Percentiles rank a stretch among this genome's conserved stretches.
Evolutionary conservation across 2,113 vertebrate species (phyloP).

Genomic region (Zapus hudsonius): DNA sequence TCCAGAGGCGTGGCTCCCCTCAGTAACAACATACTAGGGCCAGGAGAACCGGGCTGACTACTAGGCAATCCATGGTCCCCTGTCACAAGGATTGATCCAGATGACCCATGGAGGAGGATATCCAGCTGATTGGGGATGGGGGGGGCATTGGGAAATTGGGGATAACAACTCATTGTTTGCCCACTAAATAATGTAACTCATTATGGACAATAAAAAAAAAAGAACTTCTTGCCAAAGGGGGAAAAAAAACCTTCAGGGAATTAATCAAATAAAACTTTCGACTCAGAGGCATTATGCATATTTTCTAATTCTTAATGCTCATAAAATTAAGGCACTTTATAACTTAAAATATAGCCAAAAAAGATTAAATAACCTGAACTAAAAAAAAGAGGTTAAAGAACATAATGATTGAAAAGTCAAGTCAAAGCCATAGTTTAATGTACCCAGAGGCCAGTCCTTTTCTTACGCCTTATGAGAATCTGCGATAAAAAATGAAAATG

Average conservation of each 20-base stretch:
- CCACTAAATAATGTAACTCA: too few relatives aligned
- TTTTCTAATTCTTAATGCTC: background rate
- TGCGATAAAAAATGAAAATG: background rate
- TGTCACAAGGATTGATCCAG: too few relatives aligned
- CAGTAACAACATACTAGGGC: too few relatives aligned
- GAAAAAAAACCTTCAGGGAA: background rate
- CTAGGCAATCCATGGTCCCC: too few relatives aligned
- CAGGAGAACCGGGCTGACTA: too few relatives aligned
- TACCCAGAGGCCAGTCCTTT: background rate
- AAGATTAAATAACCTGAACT: background rate
- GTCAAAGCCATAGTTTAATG: background rate
- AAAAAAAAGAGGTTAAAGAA: constrained; percentile 8
- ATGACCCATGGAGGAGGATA: too few relatives aligned
- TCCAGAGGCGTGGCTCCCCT: too few relatives aligned
- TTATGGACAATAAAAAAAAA: too few relatives aligned
- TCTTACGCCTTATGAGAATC: background rate
- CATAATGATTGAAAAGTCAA: constrained; percentile 7
- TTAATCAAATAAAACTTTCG: background rate
- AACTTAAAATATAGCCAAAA: background rate
- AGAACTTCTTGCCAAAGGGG: too few relatives aligned
- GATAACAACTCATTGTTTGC: too few relatives aligned
- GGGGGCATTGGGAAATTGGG: too few relatives aligned
- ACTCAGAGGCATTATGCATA: background rate
- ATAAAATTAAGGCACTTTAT: background rate
- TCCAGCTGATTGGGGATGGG: too few relatives aligned